A percentile compares a stretch with the other conserved stretches of the same genome.
Evolutionary conservation across 2,797 vertebrate genomes (phyloP).

Genomic region (Chloroceryle amazona): DNA sequence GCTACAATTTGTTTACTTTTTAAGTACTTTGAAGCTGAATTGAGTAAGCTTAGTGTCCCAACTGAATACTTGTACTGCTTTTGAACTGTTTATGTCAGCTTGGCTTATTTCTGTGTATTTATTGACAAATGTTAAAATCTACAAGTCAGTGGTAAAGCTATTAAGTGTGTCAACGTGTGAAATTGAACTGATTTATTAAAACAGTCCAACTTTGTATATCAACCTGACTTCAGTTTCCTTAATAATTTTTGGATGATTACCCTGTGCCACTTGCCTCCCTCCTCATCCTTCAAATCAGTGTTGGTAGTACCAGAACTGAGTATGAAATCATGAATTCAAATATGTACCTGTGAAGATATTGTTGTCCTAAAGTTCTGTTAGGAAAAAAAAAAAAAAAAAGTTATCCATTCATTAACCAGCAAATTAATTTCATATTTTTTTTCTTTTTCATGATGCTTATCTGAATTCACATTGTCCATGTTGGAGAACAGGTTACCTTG

Average conservation of each 20-base stretch:
- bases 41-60: neutral
- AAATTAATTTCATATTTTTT: neutral
- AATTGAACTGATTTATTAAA: slow-evolving; percentile 31
- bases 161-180: slow-evolving; percentile 17
- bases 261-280: neutral
- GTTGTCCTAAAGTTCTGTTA: neutral
- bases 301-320: neutral
- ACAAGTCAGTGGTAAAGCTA: slow-evolving; percentile 33
- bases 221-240: neutral
- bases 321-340: neutral
- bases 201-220: neutral
- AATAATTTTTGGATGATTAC: neutral
- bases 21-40: slow-evolving; percentile 12
- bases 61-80: slow-evolving; percentile 19
- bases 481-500: neutral
- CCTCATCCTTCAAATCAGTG: neutral
- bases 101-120: slow-evolving; percentile 54
- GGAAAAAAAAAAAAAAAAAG: neutral
- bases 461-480: neutral
- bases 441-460: neutral
- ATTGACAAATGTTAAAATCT: slow-evolving; percentile 43
- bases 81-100: slow-evolving; percentile 35
- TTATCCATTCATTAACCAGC: neutral
- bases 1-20: slow-evolving; percentile 14
- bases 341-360: neutral